Base-by-base conservation (phyloP, 2,797 vertebrate species). In the Liasis olivaceus region DNA sequence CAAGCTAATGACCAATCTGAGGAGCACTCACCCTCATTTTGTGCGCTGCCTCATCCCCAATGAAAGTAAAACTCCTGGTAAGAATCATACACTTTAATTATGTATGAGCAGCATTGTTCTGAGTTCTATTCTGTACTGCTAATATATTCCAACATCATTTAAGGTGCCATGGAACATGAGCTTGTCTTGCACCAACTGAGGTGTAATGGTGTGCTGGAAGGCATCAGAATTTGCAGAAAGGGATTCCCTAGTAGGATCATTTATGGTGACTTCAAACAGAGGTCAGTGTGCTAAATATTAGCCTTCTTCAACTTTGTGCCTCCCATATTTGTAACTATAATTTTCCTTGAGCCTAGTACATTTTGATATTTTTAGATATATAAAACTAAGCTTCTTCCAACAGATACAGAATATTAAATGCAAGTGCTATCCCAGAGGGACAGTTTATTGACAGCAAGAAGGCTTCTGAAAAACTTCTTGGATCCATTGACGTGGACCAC, bases 381-480 rank as follows among this genome's bases (percentile, higher is more conserved):
- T 81, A 81, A 88, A 36, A 13, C 3, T 9, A 13, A 4, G 4
- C 87, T 95, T 96, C 15, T 22, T 94, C 5, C 36, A 85, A 90
- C n/a, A 98, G 98, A 91, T 99, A 99, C 97, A 98, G 98, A 95
- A 96, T 99, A 42, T 95, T 99, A 89, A 99, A 99, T 97, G 98
- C 98, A 88, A 98, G 98, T 26, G 98, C 98, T 3, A 98, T 99
- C 94, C 98, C 98, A 9, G 98, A 99, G 51, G 98, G 98, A 72
- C 98, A 99, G 92, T 99, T 99, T 98, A 98, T 98, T 0, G 98
- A 99, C 26, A 99, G 98, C 97, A 99, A 99, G 95, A 99, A 99
- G 90, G 98, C 98, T 95, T 98, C 98, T 92, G 98, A 99, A 97
- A 99, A 99, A 96, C 98, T 99, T 5, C 96, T 99, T 93, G 97